These are phyloP conservation scores for Plumapathes pennacea DNA, from an alignment of 92 coral and sea anemone genomes.

Conservation along the genomic window DNA sequence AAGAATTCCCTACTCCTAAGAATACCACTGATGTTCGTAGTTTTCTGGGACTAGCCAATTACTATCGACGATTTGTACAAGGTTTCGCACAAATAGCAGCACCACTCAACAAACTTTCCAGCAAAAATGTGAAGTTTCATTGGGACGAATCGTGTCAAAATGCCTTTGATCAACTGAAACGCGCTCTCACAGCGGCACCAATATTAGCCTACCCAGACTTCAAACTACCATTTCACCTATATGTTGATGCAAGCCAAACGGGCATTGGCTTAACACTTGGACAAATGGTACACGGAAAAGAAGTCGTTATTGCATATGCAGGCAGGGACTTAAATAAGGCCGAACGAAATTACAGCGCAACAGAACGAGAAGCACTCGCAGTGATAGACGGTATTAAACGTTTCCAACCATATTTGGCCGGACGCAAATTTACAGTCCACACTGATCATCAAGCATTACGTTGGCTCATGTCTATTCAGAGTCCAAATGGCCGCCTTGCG, in stretches of 20 bases:
- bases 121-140: constrained; percentile 14
- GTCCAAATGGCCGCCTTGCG: constrained; percentile 30
- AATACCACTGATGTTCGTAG: neutral
- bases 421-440: constrained; percentile 23
- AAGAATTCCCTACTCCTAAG: neutral
- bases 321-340: constrained; percentile 28
- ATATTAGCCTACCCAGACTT: constrained; percentile 53
- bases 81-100: constrained; percentile 23
- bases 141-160: constrained; percentile 37
- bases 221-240: constrained; percentile 12
- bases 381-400: constrained; percentile 39
- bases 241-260: constrained; percentile 36
- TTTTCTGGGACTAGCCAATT: constrained; percentile 4
- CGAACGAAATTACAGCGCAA: constrained; percentile 52
- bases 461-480: constrained; percentile 25
- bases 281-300: constrained; percentile 26
- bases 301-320: constrained; percentile 36
- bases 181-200: constrained; percentile 39
- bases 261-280: constrained; percentile 39
- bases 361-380: constrained; percentile 51
- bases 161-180: constrained; percentile 31
- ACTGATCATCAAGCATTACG: constrained; percentile 45
- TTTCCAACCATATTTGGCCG: constrained; percentile 48
- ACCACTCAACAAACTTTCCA: constrained; percentile 12
- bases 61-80: constrained; percentile 1